Evolutionary conservation across 2,888 invertebrate genomes (phyloP), one percentile per base, ranked within the genome.

Genomic region (Thereva unica): DNA sequence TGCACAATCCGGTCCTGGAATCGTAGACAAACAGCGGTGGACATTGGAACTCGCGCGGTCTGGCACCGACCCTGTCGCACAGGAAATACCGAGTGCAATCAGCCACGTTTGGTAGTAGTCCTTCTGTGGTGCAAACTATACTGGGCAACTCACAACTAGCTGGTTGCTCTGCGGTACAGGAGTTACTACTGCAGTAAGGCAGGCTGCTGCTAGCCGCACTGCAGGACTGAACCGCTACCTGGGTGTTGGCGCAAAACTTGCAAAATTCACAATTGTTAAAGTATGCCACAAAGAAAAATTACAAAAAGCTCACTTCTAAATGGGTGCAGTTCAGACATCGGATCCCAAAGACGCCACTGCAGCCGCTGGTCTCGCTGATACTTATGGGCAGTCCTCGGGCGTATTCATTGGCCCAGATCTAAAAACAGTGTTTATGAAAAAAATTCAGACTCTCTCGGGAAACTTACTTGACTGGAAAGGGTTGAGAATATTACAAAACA

Each of bases 101-200:
- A 8, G 35, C 47, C 2, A 63, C 47, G 64, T 71, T 69, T 2
- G 67, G 61, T 6, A 69, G 69, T 2, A 64, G 86, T 86, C 76
- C 86, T 82, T 75, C 86, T 9, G 64, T 54, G 9, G 66, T 64
- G 37, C 71, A 71, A 0, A 42, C n/a, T 38, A 53, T 68, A 8
- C 35, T 35, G 6, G 59, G 59, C 10, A 12, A 34, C n/a, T 38
- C 45, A 2, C 35, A 4, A 9, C 4, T 8, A 37, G 9, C 57
- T 4, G 45, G 10, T n/a, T n/a, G n/a, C 9, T 10, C 45, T 6
- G 45, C 38, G 6, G 49, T 37, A 7, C 59, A 59, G 6, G 37
- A 10, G 12, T n/a, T 12, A 4, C 47, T 10, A 9, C 7, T 5
- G 37, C 59, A 59, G 47, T 45, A 59, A 12, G 47, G 59, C 3